A percentile compares a stretch with the other conserved stretches of the same genome.
Evolutionary conservation across 2,888 invertebrate species (phyloP).

Genomic region (Caenorhabditis afra): DNA sequence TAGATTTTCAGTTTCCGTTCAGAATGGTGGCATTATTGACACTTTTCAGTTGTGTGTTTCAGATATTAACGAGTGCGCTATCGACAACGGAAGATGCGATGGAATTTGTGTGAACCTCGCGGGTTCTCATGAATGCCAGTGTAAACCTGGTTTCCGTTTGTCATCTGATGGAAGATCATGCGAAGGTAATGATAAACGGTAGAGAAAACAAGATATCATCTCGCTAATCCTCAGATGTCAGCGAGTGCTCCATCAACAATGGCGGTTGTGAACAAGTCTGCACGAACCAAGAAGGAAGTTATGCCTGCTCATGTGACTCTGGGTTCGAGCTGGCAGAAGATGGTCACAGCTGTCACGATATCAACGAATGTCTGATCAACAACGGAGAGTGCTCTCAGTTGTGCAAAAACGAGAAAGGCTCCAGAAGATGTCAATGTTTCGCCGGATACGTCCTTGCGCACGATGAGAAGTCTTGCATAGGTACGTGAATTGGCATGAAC

Average conservation of each 20-base stretch:
- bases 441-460: conserved; percentile 78
- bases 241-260: conserved; percentile 89
- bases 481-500: conserved; percentile 20
- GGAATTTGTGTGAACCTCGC: conserved; percentile 90
- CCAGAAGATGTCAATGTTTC: conserved; percentile 85
- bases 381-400: conserved; percentile 81
- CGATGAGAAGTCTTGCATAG: conserved; percentile 80
- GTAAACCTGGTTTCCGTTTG: conserved; percentile 85
- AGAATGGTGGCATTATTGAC: conserved; percentile 1
- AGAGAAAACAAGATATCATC: background rate
- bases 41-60: conserved; percentile 75
- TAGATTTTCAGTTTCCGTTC: background rate
- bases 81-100: conserved; percentile 88
- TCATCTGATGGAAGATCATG: conserved; percentile 69
- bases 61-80: conserved; percentile 89
- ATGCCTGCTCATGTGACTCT: conserved; percentile 88
- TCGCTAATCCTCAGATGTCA: conserved; percentile 84
- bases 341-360: conserved; percentile 86
- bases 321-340: conserved; percentile 89
- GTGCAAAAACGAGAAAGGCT: conserved; percentile 89
- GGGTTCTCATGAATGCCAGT: conserved; percentile 88
- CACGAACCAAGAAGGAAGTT: conserved; percentile 89
- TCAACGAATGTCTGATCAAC: conserved; percentile 86
- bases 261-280: conserved; percentile 91
- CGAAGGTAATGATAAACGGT: conserved; percentile 72